phyloP scores from a whole-genome alignment of 2,797 vertebrate genomes.

The Sebastes vulpes region DNA sequence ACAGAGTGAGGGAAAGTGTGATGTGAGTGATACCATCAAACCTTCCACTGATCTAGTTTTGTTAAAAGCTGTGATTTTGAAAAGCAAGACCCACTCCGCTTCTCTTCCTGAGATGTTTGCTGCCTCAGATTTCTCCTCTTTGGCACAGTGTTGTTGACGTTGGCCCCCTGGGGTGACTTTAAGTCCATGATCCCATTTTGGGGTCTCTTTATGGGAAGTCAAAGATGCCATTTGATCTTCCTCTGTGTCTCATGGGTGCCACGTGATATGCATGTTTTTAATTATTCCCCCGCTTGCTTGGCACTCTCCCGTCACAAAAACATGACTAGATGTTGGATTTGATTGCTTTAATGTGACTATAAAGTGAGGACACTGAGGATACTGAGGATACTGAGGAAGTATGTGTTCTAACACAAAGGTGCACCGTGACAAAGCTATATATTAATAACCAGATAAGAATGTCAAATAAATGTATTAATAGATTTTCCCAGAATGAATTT shows the following conservation, averaged over 20 bases:
- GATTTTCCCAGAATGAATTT: not conserved
- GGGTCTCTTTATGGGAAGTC: constrained; percentile 61
- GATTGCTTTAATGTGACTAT: constrained; percentile 34
- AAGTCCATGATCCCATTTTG: constrained; percentile 70
- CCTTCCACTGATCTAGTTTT: constrained; percentile 42
- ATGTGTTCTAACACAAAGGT: not conserved
- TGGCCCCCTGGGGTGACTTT: constrained; percentile 68
- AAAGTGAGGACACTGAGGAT: not conserved
- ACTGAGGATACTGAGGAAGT: not conserved
- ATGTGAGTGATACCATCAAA: constrained; percentile 60
- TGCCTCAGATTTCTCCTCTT: constrained; percentile 65
- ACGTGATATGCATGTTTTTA: constrained; percentile 64
- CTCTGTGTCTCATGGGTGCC: constrained; percentile 48
- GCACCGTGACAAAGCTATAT: not conserved
- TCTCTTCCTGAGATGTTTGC: constrained; percentile 36
- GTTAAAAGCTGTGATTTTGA: constrained; percentile 49
- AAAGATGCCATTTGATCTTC: constrained; percentile 56
- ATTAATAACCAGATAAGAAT: not conserved
- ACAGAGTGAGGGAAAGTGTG: constrained; percentile 36
- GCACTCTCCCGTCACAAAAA: constrained; percentile 36
- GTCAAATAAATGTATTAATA: not conserved
- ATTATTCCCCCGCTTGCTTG: constrained; percentile 53
- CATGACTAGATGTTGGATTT: constrained; percentile 41
- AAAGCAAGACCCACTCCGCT: constrained; percentile 33
- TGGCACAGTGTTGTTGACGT: constrained; percentile 71